Evolutionary conservation across 2,888 invertebrate species (phyloP).

Genomic region (Eupeodes latifasciatus): DNA sequence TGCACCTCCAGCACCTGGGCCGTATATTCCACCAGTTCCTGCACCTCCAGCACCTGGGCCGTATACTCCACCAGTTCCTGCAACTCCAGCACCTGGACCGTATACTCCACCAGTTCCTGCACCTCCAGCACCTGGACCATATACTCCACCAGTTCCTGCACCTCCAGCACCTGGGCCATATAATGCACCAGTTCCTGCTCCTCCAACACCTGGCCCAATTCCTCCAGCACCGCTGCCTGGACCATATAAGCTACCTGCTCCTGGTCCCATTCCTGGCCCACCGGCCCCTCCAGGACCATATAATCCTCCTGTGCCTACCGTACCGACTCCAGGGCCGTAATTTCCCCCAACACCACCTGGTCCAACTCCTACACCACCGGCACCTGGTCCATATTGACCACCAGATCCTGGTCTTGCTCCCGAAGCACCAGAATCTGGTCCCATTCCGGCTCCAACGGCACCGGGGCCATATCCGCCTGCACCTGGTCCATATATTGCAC

Average conservation of each 20-base stretch:
- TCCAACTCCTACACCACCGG: conserved; percentile 49
- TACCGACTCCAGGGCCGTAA: conserved; percentile 16
- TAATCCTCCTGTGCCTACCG: not conserved
- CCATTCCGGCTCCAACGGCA: conserved; percentile 13
- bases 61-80: conserved; percentile 15
- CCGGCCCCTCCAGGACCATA: conserved; percentile 30
- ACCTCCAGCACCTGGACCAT: conserved; percentile 31
- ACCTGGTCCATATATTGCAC: not conserved
- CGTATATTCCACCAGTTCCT: not conserved
- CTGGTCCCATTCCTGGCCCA: not conserved
- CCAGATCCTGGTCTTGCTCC: conserved; percentile 36
- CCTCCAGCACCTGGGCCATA: conserved; percentile 36
- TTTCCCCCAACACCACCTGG: conserved; percentile 2
- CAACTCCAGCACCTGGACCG: conserved; percentile 7
- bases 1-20: not conserved
- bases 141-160: conserved; percentile 31
- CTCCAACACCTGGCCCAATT: conserved; percentile 1
- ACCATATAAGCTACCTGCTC: not conserved
- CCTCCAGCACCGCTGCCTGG: not conserved
- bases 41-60: conserved; percentile 18
- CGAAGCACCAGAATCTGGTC: conserved; percentile 10
- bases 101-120: conserved; percentile 56
- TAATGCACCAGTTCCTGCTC: conserved; percentile 55
- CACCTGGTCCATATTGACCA: conserved; percentile 5
- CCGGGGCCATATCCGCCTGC: conserved; percentile 11